Base-by-base conservation (phyloP, 2,888 invertebrate genomes). In the Cryptophagus acutangulus region DNA sequence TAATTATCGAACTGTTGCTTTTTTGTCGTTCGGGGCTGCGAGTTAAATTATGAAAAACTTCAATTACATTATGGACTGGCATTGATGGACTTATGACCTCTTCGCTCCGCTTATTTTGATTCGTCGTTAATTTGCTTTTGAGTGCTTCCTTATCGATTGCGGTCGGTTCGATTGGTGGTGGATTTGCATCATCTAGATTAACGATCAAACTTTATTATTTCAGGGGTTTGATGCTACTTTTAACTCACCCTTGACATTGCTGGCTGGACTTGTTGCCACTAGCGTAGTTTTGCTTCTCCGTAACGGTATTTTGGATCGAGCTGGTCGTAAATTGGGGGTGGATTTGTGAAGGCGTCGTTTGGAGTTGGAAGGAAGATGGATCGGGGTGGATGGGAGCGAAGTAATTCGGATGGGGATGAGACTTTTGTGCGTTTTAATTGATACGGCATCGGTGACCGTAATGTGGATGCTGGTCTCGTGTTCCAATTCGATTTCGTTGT, bases 31-130 rank as follows among this genome's bases (percentile, higher is more conserved):
- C 67, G 0, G 81, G 81, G 65, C 82, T 82, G 36, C 82, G 67
- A 47, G 81, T 81, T 33, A 83, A 65, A 57, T 83, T 83, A 55
- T 83, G 82, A 18, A 83, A 66, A 5, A 83, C 77, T 59, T 83
- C 81, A 17, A 83, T 77, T 62, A 79, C 76, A 48, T 78, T 77
- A 51, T 83, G 83, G 3, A 66, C 49, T 1, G 69, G 61, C 43
- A 65, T 64, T 6, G n/a, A n/a, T n/a, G 31, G 31, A 49, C 72
- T 73, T 9, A 51, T 50, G 16, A 33, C 35, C 10, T 48, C 52
- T 17, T 55, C 51, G 10, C 51, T 49, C 29, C 54, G 36, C 31
- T 52, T 53, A 13, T 49, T 54, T n/a, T n/a, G n/a, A n/a, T n/a
- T n/a, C n/a, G n/a, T n/a, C n/a, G n/a, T n/a, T n/a, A n/a, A n/a